Percentiles rank a stretch among this genome's conserved stretches.
These are phyloP conservation scores for Chaetogeoica ovagalla DNA, from an alignment of 2,888 invertebrate genomes.

Conservation along the genomic window DNA sequence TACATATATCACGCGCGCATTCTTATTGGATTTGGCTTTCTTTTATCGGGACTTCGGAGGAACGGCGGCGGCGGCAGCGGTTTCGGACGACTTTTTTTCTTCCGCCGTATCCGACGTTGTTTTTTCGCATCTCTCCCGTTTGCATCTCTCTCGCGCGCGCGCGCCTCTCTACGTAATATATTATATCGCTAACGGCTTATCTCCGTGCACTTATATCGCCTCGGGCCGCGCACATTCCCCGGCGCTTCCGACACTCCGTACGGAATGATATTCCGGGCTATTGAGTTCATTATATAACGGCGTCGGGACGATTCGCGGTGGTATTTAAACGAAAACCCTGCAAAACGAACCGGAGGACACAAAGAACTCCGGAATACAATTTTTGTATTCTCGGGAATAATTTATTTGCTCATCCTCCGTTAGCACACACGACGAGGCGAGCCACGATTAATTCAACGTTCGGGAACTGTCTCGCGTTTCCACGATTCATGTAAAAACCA, in stretches of 20 bases:
- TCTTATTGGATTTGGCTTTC: conserved; percentile 52
- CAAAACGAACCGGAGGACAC: not conserved
- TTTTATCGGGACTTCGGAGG: conserved; percentile 30
- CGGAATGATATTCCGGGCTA: conserved; percentile 22
- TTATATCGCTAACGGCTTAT: conserved; percentile 38
- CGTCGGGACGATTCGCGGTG: not conserved
- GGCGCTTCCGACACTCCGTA: not conserved
- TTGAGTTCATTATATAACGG: conserved; percentile 35
- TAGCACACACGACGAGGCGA: too few relatives aligned
- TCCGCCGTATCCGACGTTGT: not conserved
- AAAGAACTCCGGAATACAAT: not conserved
- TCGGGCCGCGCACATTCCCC: not conserved
- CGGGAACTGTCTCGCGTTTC: too few relatives aligned
- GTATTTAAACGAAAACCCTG: not conserved
- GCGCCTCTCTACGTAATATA: not conserved
- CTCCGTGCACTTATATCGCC: conserved; percentile 3
- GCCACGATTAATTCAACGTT: too few relatives aligned
- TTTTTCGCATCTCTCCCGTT: conserved; percentile 7
- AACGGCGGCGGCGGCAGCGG: conserved; percentile 10
- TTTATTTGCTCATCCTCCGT: not conserved
- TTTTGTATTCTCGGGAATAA: not conserved
- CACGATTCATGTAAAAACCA: too few relatives aligned
- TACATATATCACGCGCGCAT: conserved; percentile 41
- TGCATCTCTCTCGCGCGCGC: not conserved
- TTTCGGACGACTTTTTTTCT: conserved; percentile 10